Evolutionary conservation across 53 echinoderm and acorn worm genomes (phyloP).

Genomic region (Glandiceps talaboti): DNA sequence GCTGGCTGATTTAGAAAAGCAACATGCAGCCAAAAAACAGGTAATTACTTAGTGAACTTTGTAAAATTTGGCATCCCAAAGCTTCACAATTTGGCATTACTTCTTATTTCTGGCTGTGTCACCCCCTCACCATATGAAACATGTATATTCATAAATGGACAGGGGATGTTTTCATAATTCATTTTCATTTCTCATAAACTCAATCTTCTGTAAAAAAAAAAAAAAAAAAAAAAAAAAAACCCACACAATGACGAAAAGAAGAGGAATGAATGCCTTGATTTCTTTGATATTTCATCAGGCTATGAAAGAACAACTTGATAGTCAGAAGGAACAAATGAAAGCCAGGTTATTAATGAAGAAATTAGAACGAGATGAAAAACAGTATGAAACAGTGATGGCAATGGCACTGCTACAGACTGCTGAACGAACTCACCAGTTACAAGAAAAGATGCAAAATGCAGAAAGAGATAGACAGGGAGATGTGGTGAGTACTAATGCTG

Average conservation of each 20-base stretch:
- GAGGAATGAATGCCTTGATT: too few species aligned
- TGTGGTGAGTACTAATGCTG: conserved; percentile 57
- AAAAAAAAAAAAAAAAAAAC: too few species aligned
- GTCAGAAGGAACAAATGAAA: conserved; percentile 51
- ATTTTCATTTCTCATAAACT: too few species aligned
- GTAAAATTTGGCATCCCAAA: too few species aligned
- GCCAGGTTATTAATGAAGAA: conserved; percentile 45
- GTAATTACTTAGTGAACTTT: too few species aligned
- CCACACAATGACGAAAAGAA: too few species aligned
- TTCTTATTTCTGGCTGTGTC: too few species aligned
- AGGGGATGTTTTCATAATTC: too few species aligned
- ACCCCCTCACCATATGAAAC: too few species aligned
- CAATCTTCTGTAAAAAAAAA: too few species aligned
- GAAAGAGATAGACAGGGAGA: conserved; percentile 64
- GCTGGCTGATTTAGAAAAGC: conserved; percentile 56
- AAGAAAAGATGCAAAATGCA: conserved; percentile 33
- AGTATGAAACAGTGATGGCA: conserved; percentile 67
- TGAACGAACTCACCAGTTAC: conserved; percentile 42
- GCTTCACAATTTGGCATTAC: too few species aligned
- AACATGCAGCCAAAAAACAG: conserved; percentile 69
- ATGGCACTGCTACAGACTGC: conserved; percentile 73
- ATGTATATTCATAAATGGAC: too few species aligned
- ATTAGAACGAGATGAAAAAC: conserved; percentile 50
- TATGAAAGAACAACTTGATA: conserved; percentile 61
- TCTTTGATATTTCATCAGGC: conserved; percentile 26